Evolutionary conservation across 2,888 invertebrate species (phyloP).

Genomic region (Ornithoptera alexandrae): DNA sequence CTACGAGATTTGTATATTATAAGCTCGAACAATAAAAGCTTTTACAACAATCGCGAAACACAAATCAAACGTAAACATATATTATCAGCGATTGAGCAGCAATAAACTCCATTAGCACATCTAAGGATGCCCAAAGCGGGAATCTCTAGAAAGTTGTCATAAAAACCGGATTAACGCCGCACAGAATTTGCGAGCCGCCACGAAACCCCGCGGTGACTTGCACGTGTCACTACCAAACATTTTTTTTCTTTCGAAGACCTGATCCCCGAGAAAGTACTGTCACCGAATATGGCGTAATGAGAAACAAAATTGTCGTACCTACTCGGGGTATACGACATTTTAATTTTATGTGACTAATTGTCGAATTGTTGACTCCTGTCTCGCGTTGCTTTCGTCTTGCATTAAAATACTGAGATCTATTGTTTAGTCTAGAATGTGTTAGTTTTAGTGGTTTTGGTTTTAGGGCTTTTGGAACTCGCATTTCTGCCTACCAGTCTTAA

Average conservation of each 20-base stretch:
- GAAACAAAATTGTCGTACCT: not conserved
- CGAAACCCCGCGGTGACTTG: conserved; percentile 34
- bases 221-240: conserved; percentile 31
- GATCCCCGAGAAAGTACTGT: conserved; percentile 19
- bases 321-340: not conserved
- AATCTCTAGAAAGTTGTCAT: conserved; percentile 73
- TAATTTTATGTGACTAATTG: not conserved
- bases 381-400: too few species aligned
- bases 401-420: too few species aligned
- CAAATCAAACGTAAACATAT: conserved; percentile 27
- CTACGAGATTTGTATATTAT: conserved; percentile 2
- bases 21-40: conserved; percentile 15
- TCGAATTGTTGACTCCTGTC: not conserved
- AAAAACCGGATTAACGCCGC: conserved; percentile 63
- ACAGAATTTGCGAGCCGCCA: conserved; percentile 52
- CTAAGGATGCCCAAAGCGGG: conserved; percentile 62
- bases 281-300: conserved; percentile 17
- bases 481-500: too few species aligned
- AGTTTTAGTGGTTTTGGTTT: too few species aligned
- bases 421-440: too few species aligned
- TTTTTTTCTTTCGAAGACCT: conserved; percentile 19
- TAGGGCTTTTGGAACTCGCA: too few species aligned
- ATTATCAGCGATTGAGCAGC: conserved; percentile 37
- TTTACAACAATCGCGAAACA: conserved; percentile 11
- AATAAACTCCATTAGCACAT: conserved; percentile 68